Base-by-base conservation (phyloP, 2,888 invertebrate species). In the Rosalia funebris region DNA sequence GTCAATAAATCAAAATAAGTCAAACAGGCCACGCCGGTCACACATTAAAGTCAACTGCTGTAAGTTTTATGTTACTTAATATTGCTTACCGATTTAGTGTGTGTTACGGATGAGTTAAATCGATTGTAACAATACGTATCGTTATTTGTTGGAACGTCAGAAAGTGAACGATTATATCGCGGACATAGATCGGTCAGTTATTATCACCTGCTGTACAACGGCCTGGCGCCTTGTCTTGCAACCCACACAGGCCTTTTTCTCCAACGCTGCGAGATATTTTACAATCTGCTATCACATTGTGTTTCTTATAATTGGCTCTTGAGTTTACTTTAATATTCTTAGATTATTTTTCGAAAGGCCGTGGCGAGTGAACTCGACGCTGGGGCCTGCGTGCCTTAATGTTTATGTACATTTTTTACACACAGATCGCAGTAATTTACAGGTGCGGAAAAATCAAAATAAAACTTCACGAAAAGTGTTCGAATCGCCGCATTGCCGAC, bases 191-290 rank as follows among this genome's bases (percentile, higher is more conserved):
- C 74, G 74, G 74, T 72, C 75, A 73, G 74, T 73, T 76, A 77
- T 77, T 77, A 78, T 78, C 78, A 78, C 78, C 77, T 78, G 78
- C 72, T 73, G 68, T 61, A 60, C 58, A 65, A 61, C 73, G 63
- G 74, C 72, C 69, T 76, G 78, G 78, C 78, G 78, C 78, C 78
- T 75, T 65, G 58, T 55, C 60, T 57, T 53, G 44, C 75, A 59
- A 63, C 78, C 78, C 77, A 78, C 78, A 70, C 77, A 69, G 45
- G 60, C 69, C 67, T 67, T 71, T 70, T 66, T 69, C 48, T 50
- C 48, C 39, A 48, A 42, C 62, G 52, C 50, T 54, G 60, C 63
- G 53, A 65, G 62, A 54, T 44, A 59, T 66, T 61, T 56, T 48
- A 59, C 66, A 59, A 55, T 61, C 61, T 59, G 47, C 62, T 36